Evolutionary conservation across 2,797 vertebrate genomes (phyloP).

Genomic region (Pitangus sulphuratus): DNA sequence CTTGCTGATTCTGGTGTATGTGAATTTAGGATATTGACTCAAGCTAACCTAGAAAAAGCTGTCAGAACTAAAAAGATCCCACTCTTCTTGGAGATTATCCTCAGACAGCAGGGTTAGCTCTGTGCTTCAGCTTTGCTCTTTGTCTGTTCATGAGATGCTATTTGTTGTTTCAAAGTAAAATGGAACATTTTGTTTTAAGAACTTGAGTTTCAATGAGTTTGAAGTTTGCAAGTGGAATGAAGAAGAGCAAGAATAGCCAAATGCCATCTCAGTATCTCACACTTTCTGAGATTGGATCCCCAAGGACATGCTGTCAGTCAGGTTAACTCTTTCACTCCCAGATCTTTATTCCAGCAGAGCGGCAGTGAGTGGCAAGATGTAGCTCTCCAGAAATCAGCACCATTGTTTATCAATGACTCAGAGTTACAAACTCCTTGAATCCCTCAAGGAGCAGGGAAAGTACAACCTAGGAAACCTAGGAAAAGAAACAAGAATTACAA

Average conservation of each 20-base stretch:
- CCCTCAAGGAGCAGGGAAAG: background rate
- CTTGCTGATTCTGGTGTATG: background rate
- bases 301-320: background rate
- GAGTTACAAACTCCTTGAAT: background rate
- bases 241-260: background rate
- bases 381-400: background rate
- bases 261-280: background rate
- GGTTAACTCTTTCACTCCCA: background rate
- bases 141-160: background rate
- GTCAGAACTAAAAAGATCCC: background rate
- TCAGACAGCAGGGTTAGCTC: background rate
- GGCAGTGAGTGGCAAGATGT: background rate
- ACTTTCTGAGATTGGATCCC: background rate
- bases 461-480: background rate
- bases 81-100: background rate
- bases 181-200: background rate
- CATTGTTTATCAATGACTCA: background rate
- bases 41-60: background rate
- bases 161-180: background rate
- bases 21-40: background rate
- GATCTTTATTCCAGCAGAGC: background rate
- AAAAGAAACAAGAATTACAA: background rate
- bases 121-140: background rate
- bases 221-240: constrained; percentile 2
- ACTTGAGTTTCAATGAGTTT: background rate